These are phyloP conservation scores for Peromyscus maniculatus DNA, from an alignment of 2,113 vertebrate genomes.

Conservation along the genomic window DNA sequence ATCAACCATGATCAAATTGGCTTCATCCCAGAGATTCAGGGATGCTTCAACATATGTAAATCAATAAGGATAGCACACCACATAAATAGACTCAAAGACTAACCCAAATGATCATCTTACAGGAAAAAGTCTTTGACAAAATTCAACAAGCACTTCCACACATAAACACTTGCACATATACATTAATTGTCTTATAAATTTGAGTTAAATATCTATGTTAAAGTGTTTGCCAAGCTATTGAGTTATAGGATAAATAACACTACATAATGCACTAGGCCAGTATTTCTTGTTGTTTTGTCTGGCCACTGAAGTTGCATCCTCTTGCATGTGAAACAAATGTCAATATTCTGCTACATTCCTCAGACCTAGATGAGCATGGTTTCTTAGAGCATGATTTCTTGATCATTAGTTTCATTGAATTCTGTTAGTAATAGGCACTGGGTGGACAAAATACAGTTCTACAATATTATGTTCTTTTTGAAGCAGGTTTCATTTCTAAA, in stretches of 20 bases:
- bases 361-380: background rate
- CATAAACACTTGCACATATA: background rate
- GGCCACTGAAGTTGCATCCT: background rate
- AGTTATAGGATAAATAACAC: conserved; percentile 8
- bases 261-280: conserved; percentile 26
- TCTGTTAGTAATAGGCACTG: conserved; percentile 14
- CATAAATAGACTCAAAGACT: background rate
- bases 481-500: background rate
- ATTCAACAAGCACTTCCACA: background rate
- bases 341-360: background rate
- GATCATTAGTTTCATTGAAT: conserved; percentile 49
- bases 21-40: background rate
- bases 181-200: background rate
- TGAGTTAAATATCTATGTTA: conserved; percentile 30
- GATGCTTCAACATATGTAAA: background rate
- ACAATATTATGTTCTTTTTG: conserved; percentile 28
- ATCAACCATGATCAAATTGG: background rate
- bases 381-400: conserved; percentile 27
- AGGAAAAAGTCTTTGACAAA: background rate
- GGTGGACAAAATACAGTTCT: background rate
- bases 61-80: background rate
- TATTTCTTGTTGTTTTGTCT: background rate
- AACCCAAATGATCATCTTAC: background rate
- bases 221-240: conserved; percentile 10
- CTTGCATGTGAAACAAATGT: too few relatives aligned